Conservation (phyloP, 2,113 vertebrate species). For the Ptychochromis oligacanthus region DNA sequence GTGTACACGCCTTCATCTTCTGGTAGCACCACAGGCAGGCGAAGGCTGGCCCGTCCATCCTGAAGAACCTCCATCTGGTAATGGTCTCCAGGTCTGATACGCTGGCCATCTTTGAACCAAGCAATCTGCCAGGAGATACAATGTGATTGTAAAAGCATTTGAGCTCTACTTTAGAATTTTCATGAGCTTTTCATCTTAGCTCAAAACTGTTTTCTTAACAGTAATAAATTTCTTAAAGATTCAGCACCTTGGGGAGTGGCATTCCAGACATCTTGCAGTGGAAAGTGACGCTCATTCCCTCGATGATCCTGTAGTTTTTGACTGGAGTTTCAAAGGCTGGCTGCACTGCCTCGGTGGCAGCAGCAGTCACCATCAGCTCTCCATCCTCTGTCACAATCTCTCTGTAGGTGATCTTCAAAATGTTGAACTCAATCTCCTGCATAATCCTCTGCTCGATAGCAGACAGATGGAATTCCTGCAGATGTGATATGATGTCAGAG, state of each 20-base stretch:
- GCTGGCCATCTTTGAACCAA: constrained; percentile 98
- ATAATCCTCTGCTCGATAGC: constrained; percentile 96
- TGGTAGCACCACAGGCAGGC: constrained; percentile 87
- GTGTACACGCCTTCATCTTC: constrained; percentile 99
- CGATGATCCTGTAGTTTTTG: constrained; percentile 95
- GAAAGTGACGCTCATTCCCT: constrained; percentile 95
- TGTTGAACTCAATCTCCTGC: constrained; percentile 94
- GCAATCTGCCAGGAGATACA: constrained; percentile 83
- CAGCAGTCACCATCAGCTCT: constrained; percentile 87
- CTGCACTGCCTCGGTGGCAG: constrained; percentile 87
- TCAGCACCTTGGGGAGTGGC: constrained; percentile 92
- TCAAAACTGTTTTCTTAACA: too few species aligned
- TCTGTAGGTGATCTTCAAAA: constrained; percentile 91
- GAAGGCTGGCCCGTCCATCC: constrained; percentile 92
- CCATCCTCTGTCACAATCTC: constrained; percentile 93
- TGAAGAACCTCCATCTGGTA: constrained; percentile 92
- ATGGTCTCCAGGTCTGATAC: constrained; percentile 85
- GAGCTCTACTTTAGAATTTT: too few species aligned
- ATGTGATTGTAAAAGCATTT: too few species aligned
- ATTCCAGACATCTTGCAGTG: constrained; percentile 92
- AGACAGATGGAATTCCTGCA: constrained; percentile 93
- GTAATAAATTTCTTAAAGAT: neutral
- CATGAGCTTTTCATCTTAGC: too few species aligned
- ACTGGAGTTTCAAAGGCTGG: constrained; percentile 89
- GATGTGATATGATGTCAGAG: neutral